Base-by-base conservation (phyloP, 2,888 invertebrate species). In the Pegoplata infirma region DNA sequence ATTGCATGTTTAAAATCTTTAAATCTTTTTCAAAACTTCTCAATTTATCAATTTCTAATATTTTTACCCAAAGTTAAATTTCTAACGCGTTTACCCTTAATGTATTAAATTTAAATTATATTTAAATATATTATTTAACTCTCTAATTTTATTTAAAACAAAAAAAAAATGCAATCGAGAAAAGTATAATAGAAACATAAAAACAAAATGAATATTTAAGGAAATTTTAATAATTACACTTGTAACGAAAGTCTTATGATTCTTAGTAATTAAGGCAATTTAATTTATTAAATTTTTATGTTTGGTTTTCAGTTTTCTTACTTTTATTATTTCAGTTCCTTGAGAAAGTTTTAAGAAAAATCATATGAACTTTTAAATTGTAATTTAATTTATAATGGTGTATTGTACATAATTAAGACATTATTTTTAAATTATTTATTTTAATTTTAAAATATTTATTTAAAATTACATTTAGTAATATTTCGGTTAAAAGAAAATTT, bases 241-340 rank as follows among this genome's bases (percentile, higher is more conserved):
- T 87, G 89, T 87, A 89, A 89, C 89, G 88, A 88, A 89, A 86
- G 88, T 89, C 89, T 89, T 89, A 89, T 89, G 89, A 89, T 87
- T 86, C 85, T 82, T 89, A 88, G 88, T 83, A 86, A 84, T 84
- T 87, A 88, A 86, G 86, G 84, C 74, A 64, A 25, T 46, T 25
- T 59, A 53, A 32, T 61, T 46, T n/a, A 16, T 47, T 47, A 25
- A 32, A 56, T 47, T 59, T 10, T 61, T 59, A 44, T 46, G 12
- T 25, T 56, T 63, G 51, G 0, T 44, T 55, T 51, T 63, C 14
- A 17, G 10, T 64, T 32, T 47, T 4, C 32, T 21, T 47, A 23
- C 12, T 14, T 25, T 10, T 10, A 12, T 32, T 32, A n/a, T 10
- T 32, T 32, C 8, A 32, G 8, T 32, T 32, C 3, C 32, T 40